These are phyloP conservation scores for Sinelater perroti DNA, from an alignment of 2,888 invertebrate genomes.

Conservation along the genomic window DNA sequence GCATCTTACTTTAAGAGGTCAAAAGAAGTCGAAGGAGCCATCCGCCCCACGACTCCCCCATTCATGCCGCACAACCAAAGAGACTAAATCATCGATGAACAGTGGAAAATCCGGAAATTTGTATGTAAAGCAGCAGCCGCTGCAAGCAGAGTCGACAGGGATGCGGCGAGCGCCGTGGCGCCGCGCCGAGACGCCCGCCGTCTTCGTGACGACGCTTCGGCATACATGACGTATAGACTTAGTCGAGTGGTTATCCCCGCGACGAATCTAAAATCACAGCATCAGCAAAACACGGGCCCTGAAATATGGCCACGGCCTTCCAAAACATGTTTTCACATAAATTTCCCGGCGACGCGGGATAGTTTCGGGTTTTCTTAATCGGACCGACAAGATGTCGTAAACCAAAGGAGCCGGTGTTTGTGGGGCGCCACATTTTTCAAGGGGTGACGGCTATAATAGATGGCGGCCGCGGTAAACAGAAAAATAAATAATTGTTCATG, in stretches of 20 bases:
- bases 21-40: no score
- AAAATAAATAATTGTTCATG: conserved; percentile 13
- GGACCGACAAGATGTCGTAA: conserved; percentile 7
- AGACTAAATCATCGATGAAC: no score
- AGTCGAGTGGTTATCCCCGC: conserved; percentile 34
- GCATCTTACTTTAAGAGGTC: no score
- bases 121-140: conserved; percentile 14
- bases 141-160: conserved; percentile 21
- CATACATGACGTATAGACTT: conserved; percentile 39
- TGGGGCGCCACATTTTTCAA: neutral
- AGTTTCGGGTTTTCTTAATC: conserved; percentile 20
- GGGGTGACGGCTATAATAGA: neutral
- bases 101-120: neutral
- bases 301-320: conserved; percentile 19
- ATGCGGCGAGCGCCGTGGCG: conserved; percentile 33
- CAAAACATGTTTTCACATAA: conserved; percentile 24
- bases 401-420: neutral
- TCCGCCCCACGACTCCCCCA: no score
- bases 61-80: no score
- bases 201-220: conserved; percentile 40
- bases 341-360: conserved; percentile 9
- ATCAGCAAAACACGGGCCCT: conserved; percentile 26
- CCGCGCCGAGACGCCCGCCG: conserved; percentile 39
- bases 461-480: conserved; percentile 11
- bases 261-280: conserved; percentile 35